phyloP scores from a whole-genome alignment of 2,113 vertebrate genomes.

The Oryzias melastigma region DNA sequence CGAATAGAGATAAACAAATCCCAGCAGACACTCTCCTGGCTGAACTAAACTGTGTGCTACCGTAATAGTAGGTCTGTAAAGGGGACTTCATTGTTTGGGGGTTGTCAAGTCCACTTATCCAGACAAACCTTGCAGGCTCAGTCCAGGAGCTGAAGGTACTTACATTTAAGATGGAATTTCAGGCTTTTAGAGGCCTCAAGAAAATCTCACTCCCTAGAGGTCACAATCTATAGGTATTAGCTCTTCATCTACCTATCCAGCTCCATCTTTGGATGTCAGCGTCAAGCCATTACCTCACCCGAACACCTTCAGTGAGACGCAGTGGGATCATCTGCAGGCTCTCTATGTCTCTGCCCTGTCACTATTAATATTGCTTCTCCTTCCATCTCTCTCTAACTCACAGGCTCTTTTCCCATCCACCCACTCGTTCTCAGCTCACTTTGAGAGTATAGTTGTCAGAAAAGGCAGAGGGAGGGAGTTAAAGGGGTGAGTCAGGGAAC shows the following conservation, averaged over 20 bases:
- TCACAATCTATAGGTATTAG: conserved; percentile 63
- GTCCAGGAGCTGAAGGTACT: conserved; percentile 34
- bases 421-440: conserved; percentile 50
- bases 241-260: conserved; percentile 37
- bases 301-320: conserved; percentile 51
- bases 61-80: conserved; percentile 37
- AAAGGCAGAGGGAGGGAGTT: conserved; percentile 13
- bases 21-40: conserved; percentile 30
- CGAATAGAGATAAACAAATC: conserved; percentile 48
- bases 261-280: conserved; percentile 54
- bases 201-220: conserved; percentile 66
- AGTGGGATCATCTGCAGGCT: conserved; percentile 47
- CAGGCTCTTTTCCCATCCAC: conserved; percentile 26
- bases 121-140: conserved; percentile 39
- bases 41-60: conserved; percentile 39
- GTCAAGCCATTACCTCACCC: conserved; percentile 56
- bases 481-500: conserved; percentile 22
- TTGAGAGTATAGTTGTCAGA: conserved; percentile 38
- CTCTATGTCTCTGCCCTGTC: conserved; percentile 63
- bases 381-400: conserved; percentile 41
- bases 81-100: conserved; percentile 46
- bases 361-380: conserved; percentile 64
- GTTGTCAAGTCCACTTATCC: conserved; percentile 63
- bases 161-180: conserved; percentile 41
- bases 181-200: conserved; percentile 68